Evolutionary conservation across 1,140 invertebrate species (phyloP).

Genomic region (Trichonephila clavata): DNA sequence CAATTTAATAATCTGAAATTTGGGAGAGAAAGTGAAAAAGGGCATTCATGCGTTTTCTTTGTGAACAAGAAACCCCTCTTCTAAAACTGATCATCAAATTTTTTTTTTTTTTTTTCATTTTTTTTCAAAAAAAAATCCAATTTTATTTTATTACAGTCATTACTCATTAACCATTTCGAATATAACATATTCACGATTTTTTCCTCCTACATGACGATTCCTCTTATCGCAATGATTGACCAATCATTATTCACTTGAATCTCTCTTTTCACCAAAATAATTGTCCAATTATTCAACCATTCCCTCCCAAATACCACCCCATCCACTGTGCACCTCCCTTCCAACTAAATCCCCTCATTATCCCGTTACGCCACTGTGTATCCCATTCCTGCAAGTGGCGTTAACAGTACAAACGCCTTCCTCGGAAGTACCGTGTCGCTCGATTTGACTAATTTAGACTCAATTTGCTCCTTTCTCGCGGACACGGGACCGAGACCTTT

Average conservation of each 20-base stretch:
- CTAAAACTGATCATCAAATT: too few species aligned
- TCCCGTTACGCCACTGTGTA: not conserved
- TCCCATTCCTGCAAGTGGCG: not conserved
- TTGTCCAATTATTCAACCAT: not conserved
- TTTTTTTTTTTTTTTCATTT: too few species aligned
- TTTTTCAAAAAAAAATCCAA: too few species aligned
- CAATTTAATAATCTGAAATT: too few species aligned
- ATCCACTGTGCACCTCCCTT: not conserved
- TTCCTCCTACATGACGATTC: not conserved
- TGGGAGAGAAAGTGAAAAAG: too few species aligned
- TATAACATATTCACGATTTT: too few species aligned
- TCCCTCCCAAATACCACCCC: too few species aligned
- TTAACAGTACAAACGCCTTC: not conserved
- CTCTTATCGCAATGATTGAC: not conserved
- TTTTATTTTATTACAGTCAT: too few species aligned
- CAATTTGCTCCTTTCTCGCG: constrained; percentile 41
- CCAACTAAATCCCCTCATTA: not conserved
- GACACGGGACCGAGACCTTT: not conserved
- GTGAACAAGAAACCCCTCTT: too few species aligned
- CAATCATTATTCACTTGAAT: not conserved
- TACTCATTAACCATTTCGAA: too few species aligned
- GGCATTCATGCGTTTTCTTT: too few species aligned
- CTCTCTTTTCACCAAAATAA: not conserved
- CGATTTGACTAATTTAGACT: constrained; percentile 58
- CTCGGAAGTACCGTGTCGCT: constrained; percentile 16